Conservation (phyloP, 2,113 vertebrate species). For the Balaeniceps rex region DNA sequence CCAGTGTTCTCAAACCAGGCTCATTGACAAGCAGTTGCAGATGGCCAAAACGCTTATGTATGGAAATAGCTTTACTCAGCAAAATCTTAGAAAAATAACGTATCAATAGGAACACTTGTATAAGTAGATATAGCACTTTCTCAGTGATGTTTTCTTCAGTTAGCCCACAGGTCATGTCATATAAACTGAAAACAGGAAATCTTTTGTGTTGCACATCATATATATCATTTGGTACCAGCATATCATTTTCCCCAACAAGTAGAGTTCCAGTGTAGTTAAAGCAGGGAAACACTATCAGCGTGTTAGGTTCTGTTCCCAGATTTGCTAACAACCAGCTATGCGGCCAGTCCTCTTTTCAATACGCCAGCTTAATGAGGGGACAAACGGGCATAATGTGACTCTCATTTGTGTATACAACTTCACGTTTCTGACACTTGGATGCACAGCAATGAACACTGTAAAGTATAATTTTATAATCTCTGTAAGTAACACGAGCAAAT, state of each 20-base stretch:
- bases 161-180: constrained; percentile 26
- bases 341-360: neutral
- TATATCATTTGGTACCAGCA: neutral
- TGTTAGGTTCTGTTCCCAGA: neutral
- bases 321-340: neutral
- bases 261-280: neutral
- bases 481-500: neutral
- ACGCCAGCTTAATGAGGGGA: neutral
- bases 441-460: neutral
- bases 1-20: constrained; percentile 77
- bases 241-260: neutral
- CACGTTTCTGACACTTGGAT: neutral
- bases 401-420: neutral
- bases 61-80: constrained; percentile 75
- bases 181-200: constrained; percentile 26
- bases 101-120: constrained; percentile 70
- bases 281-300: neutral
- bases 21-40: constrained; percentile 86
- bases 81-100: constrained; percentile 70
- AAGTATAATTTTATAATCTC: neutral
- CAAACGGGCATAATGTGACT: neutral
- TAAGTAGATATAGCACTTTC: constrained; percentile 23
- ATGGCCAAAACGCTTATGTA: constrained; percentile 73
- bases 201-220: constrained; percentile 19
- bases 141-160: constrained; percentile 35